Evolutionary conservation across 2,888 invertebrate species (phyloP).

Genomic region (Phyto melanocephala): DNA sequence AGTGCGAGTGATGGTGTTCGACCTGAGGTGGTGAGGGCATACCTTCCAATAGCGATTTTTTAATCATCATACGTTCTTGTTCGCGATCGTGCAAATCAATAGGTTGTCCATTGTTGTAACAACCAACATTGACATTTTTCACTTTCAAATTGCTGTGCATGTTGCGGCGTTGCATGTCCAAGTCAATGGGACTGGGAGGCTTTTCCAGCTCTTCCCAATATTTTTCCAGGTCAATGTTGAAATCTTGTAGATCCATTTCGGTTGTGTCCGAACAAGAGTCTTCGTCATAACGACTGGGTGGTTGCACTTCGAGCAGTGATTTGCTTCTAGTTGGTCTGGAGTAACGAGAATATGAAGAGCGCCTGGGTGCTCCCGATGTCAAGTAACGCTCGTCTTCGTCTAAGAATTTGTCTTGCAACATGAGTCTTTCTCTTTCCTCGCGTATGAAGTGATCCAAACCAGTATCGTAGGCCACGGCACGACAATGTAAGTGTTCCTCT

Average conservation of each 20-base stretch:
- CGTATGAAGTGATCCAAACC: slow-evolving; percentile 77
- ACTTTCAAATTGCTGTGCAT: slow-evolving; percentile 78
- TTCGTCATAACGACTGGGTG: slow-evolving; percentile 77
- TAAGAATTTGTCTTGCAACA: slow-evolving; percentile 77
- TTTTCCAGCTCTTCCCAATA: slow-evolving; percentile 79
- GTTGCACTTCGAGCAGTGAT: slow-evolving; percentile 77
- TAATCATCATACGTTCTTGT: slow-evolving; percentile 78
- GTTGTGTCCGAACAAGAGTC: slow-evolving; percentile 78
- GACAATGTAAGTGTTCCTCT: slow-evolving; percentile 76
- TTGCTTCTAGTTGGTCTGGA: slow-evolving; percentile 75
- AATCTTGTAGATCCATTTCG: slow-evolving; percentile 78
- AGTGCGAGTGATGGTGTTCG: slow-evolving; percentile 67
- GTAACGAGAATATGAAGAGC: slow-evolving; percentile 62
- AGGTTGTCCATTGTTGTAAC: slow-evolving; percentile 77
- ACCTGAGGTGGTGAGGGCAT: slow-evolving; percentile 78
- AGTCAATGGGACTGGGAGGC: slow-evolving; percentile 77
- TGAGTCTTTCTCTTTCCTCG: slow-evolving; percentile 76
- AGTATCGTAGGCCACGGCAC: slow-evolving; percentile 72
- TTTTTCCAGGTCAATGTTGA: slow-evolving; percentile 78
- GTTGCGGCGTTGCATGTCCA: slow-evolving; percentile 77
- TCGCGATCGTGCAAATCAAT: slow-evolving; percentile 77
- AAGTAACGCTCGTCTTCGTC: slow-evolving; percentile 77
- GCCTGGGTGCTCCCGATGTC: slow-evolving; percentile 67
- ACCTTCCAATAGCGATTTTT: slow-evolving; percentile 77
- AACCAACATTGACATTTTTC: slow-evolving; percentile 77